Conservation (phyloP, 2,888 invertebrate species). For the Trichacis sp. region DNA sequence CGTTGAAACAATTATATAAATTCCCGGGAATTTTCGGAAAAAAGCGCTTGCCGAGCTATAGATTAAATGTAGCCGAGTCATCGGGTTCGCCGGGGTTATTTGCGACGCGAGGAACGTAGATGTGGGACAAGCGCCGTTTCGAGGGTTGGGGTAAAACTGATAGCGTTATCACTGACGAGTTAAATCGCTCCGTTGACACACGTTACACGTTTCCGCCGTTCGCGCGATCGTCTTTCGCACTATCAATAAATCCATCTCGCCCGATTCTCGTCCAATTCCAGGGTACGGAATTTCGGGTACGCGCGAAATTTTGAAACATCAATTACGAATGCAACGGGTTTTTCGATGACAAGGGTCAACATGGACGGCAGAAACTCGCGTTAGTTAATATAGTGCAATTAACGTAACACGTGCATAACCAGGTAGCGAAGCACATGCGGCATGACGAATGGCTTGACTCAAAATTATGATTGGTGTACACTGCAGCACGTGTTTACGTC, state of each 20-base stretch:
- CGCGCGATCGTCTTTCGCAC: slow-evolving; percentile 47
- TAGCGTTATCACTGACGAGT: slow-evolving; percentile 63
- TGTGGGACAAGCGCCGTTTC: slow-evolving; percentile 33
- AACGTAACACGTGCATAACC: slow-evolving; percentile 55
- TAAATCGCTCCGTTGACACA: slow-evolving; percentile 66
- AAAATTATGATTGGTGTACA: slow-evolving; percentile 55
- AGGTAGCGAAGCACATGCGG: slow-evolving; percentile 54
- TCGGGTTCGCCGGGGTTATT: slow-evolving; percentile 27
- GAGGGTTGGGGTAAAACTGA: slow-evolving; percentile 20
- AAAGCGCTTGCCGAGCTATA: no score
- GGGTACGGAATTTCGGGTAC: no score
- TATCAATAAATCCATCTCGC: not conserved
- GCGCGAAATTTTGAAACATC: not conserved
- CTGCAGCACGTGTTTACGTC: no score
- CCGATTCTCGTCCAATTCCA: not conserved
- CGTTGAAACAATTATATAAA: slow-evolving; percentile 69
- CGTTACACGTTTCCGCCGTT: slow-evolving; percentile 61
- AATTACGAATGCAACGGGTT: slow-evolving; percentile 24
- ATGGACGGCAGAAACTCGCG: slow-evolving; percentile 6
- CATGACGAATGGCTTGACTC: slow-evolving; percentile 54
- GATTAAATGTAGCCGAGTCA: no score
- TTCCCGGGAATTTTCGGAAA: no score
- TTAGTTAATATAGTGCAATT: slow-evolving; percentile 52
- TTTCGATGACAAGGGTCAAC: slow-evolving; percentile 13
- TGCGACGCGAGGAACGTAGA: slow-evolving; percentile 37